phyloP scores from a whole-genome alignment of 2,797 vertebrate genomes.

The Setipinna tenuifilis region DNA sequence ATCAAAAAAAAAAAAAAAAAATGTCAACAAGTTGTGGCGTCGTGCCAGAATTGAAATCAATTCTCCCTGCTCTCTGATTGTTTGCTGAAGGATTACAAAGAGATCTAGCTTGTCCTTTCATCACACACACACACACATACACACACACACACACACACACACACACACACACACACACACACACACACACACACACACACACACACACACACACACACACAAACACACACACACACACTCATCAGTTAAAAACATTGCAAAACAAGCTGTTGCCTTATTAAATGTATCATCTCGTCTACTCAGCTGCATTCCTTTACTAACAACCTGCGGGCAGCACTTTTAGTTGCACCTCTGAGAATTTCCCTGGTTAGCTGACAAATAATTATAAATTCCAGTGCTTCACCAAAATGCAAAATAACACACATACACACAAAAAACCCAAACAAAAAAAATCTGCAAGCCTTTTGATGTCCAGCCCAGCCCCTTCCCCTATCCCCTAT shows the following conservation, averaged over 20 bases:
- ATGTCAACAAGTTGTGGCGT: background rate
- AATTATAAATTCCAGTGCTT: background rate
- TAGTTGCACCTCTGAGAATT: background rate
- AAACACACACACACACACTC: background rate
- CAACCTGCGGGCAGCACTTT: background rate
- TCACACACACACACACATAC: background rate
- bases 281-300: background rate
- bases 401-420: background rate
- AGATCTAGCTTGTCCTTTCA: background rate
- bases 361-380: background rate
- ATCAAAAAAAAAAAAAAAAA: background rate
- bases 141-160: conserved; percentile 16
- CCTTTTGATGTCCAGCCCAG: background rate
- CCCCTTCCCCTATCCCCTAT: background rate
- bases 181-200: conserved; percentile 32
- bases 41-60: background rate
- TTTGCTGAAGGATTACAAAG: conserved; percentile 21
- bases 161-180: conserved; percentile 42
- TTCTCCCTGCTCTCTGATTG: conserved; percentile 28
- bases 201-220: conserved; percentile 24
- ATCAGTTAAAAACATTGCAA: background rate
- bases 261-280: background rate
- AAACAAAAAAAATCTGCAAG: background rate
- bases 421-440: background rate
- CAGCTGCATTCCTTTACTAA: too few species aligned